Conservation (phyloP, 2,888 invertebrate species). For the Tinea pellionella region DNA sequence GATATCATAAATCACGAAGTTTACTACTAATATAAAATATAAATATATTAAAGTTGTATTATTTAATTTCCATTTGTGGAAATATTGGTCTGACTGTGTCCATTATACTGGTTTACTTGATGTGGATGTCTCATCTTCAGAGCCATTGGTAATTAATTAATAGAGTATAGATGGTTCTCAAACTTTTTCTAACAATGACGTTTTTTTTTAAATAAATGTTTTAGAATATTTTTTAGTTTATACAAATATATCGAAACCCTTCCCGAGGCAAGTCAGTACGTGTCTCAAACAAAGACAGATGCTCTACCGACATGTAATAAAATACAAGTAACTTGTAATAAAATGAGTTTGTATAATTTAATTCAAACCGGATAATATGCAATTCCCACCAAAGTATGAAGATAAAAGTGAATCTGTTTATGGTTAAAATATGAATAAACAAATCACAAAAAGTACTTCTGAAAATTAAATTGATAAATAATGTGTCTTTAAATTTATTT, state of each 20-base stretch:
- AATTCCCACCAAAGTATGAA: too few species aligned
- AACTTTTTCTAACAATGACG: too few species aligned
- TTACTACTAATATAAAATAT: neutral
- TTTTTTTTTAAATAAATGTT: too few species aligned
- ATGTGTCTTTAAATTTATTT: neutral
- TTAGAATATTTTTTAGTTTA: too few species aligned
- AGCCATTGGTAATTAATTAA: slow-evolving; percentile 23
- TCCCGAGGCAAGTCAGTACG: too few species aligned
- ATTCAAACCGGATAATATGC: too few species aligned
- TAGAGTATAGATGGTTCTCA: slow-evolving; percentile 21
- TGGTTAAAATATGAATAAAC: neutral
- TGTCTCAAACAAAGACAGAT: too few species aligned
- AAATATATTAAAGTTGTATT: neutral
- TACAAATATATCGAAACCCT: neutral
- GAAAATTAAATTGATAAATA: neutral
- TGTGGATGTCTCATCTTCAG: slow-evolving; percentile 13
- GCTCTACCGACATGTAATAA: too few species aligned
- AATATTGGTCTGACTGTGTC: slow-evolving; percentile 20
- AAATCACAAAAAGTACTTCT: neutral
- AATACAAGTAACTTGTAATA: too few species aligned
- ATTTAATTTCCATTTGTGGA: slow-evolving; percentile 14
- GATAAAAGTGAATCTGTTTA: too few species aligned
- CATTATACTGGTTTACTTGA: slow-evolving; percentile 6
- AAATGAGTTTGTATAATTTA: too few species aligned
- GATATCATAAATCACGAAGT: slow-evolving; percentile 6